Percentiles rank a stretch among this genome's conserved stretches.
phyloP scores from a whole-genome alignment of 2,797 vertebrate species.

The Sibirionetta formosa region DNA sequence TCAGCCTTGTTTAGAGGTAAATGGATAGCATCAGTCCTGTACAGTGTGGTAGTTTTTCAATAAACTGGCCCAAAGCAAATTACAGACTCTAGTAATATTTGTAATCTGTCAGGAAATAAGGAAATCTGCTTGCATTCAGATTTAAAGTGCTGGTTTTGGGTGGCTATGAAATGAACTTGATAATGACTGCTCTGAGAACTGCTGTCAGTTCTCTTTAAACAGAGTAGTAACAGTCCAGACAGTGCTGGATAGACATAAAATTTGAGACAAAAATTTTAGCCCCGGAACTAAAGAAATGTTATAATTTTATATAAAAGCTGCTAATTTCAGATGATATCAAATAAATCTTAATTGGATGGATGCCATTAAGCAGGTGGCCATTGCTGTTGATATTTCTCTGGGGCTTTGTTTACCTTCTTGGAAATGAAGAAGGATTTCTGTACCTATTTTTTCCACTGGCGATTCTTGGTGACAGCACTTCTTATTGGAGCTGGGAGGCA shows the following conservation, averaged over 20 bases:
- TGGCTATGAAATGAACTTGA: neutral
- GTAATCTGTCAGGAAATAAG: neutral
- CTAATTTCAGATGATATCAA: neutral
- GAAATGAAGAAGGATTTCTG: conserved; percentile 20
- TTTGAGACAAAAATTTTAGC: neutral
- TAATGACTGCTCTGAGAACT: neutral
- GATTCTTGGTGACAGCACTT: neutral
- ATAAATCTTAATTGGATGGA: neutral
- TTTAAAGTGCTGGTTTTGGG: neutral
- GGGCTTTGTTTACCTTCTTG: neutral
- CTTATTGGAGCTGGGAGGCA: neutral
- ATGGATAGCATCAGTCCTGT: neutral
- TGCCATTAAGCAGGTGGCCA: neutral
- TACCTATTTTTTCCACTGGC: neutral
- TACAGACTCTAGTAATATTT: neutral
- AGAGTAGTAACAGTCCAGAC: neutral
- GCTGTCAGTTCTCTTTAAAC: neutral
- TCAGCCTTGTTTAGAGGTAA: neutral
- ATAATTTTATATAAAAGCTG: neutral
- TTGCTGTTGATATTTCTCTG: neutral
- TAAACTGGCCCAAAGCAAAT: neutral
- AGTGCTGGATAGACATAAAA: neutral
- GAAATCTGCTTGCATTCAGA: neutral
- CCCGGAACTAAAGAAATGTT: neutral
- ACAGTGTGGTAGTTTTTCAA: neutral